Evolutionary conservation across 1,140 invertebrate genomes (phyloP).

Genomic region (Pemphigus obesinymphae): DNA sequence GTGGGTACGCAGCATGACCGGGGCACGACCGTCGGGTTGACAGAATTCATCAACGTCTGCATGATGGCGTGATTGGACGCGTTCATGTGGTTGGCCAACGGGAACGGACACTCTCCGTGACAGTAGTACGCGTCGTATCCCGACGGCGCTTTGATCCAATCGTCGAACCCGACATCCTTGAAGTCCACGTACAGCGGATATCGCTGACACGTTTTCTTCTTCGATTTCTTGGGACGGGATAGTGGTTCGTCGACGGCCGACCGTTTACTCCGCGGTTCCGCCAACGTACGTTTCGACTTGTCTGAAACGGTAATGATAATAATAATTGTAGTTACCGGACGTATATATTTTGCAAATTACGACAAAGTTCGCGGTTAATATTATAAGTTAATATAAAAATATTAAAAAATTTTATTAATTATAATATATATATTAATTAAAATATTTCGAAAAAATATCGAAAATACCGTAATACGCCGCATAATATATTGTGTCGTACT

Average conservation of each 20-base stretch:
- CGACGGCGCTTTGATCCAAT: slow-evolving; percentile 96
- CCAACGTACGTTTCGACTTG: neutral
- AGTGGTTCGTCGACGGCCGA: slow-evolving; percentile 48
- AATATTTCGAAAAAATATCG: no score
- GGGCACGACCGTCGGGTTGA: slow-evolving; percentile 79
- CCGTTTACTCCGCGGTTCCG: slow-evolving; percentile 46
- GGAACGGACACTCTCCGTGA: slow-evolving; percentile 88
- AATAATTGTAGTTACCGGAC: no score
- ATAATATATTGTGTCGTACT: no score
- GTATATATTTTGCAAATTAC: no score
- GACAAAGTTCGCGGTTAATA: no score
- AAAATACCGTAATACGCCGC: no score
- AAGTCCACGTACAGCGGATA: slow-evolving; percentile 94
- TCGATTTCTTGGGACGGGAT: slow-evolving; percentile 43
- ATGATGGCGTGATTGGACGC: slow-evolving; percentile 98
- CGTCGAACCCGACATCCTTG: slow-evolving; percentile 92
- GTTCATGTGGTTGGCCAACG: slow-evolving; percentile 87
- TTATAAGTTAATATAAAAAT: no score
- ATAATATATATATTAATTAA: no score
- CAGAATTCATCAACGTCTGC: slow-evolving; percentile 90
- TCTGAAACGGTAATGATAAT: neutral
- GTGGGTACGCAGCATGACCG: slow-evolving; percentile 92
- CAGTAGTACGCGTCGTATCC: slow-evolving; percentile 96
- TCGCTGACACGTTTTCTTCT: slow-evolving; percentile 65
- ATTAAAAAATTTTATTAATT: no score